Conservation (phyloP, 2,113 vertebrate species). For the Hoplias malabaricus region DNA sequence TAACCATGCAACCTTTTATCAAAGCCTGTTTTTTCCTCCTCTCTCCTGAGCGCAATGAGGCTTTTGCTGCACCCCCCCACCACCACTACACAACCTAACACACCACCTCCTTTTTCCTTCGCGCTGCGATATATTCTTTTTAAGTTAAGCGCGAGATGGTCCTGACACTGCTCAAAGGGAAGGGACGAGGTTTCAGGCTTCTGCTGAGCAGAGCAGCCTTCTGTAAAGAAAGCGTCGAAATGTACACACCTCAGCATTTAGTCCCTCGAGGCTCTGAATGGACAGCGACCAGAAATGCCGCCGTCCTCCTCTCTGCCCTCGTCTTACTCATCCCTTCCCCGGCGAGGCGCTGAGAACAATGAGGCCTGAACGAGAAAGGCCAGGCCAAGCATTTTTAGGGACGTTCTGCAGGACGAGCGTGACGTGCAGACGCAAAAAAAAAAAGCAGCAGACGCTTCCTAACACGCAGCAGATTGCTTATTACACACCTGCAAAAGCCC, state of each 20-base stretch:
- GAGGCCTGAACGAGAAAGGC: neutral
- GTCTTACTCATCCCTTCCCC: neutral
- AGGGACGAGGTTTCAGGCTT: slow-evolving; percentile 53
- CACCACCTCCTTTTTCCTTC: neutral
- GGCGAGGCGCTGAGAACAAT: neutral
- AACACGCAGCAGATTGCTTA: neutral
- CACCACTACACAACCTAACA: too few species aligned
- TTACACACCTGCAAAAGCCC: too few species aligned
- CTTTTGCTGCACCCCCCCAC: slow-evolving; percentile 48
- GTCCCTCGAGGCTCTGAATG: neutral
- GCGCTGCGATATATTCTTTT: slow-evolving; percentile 63
- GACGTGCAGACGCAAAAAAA: neutral
- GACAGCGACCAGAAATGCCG: neutral
- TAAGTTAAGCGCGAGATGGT: slow-evolving; percentile 69
- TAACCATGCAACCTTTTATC: slow-evolving; percentile 66
- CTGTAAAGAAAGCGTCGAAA: slow-evolving; percentile 59
- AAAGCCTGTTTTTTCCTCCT: slow-evolving; percentile 48
- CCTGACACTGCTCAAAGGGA: slow-evolving; percentile 41
- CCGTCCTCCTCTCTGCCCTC: too few species aligned
- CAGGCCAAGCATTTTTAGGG: neutral
- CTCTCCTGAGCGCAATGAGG: slow-evolving; percentile 53
- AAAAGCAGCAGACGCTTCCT: neutral
- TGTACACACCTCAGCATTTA: slow-evolving; percentile 29
- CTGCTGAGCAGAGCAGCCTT: slow-evolving; percentile 57
- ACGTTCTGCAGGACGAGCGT: neutral